Percentiles rank a stretch among this genome's conserved stretches.
Evolutionary conservation across 2,888 invertebrate species (phyloP).

Genomic region (Blastobasis lacticolella): DNA sequence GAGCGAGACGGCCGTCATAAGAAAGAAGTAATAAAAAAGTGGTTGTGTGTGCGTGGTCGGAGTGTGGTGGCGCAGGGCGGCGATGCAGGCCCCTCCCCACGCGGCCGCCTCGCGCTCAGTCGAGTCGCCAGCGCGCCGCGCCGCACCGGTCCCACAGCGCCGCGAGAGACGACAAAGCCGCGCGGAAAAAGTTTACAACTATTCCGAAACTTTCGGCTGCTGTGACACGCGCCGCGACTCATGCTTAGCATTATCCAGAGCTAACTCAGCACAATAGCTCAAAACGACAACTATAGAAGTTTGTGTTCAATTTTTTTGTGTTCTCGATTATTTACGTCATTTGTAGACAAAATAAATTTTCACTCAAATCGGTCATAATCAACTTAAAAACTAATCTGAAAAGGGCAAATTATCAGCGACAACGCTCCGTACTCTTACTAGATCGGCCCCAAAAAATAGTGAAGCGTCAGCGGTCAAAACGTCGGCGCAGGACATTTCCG

Average conservation of each 20-base stretch:
- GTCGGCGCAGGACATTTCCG: conserved; percentile 17
- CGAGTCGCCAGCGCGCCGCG: conserved; percentile 59
- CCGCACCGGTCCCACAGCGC: conserved; percentile 62
- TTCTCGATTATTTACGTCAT: neutral
- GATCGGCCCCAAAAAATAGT: conserved; percentile 12
- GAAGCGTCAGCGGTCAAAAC: conserved; percentile 19
- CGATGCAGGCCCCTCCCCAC: conserved; percentile 66
- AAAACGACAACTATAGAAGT: conserved; percentile 16
- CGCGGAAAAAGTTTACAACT: conserved; percentile 68
- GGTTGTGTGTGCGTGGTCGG: conserved; percentile 68
- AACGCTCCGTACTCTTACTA: too few relatives aligned
- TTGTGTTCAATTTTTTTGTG: conserved; percentile 22
- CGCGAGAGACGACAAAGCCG: conserved; percentile 28
- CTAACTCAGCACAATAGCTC: conserved; percentile 8
- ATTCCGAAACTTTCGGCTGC: conserved; percentile 51
- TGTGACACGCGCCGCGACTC: conserved; percentile 30
- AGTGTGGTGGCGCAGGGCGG: conserved; percentile 71
- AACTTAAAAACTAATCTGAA: too few relatives aligned
- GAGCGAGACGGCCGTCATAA: conserved; percentile 61
- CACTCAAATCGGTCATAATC: too few relatives aligned
- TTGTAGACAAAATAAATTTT: too few relatives aligned
- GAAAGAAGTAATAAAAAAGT: conserved; percentile 73
- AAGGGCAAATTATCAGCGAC: too few relatives aligned
- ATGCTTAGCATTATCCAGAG: conserved; percentile 18
- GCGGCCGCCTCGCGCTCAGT: conserved; percentile 54